Evolutionary conservation across 2,113 vertebrate genomes (phyloP).

Genomic region (Oenanthe melanoleuca): DNA sequence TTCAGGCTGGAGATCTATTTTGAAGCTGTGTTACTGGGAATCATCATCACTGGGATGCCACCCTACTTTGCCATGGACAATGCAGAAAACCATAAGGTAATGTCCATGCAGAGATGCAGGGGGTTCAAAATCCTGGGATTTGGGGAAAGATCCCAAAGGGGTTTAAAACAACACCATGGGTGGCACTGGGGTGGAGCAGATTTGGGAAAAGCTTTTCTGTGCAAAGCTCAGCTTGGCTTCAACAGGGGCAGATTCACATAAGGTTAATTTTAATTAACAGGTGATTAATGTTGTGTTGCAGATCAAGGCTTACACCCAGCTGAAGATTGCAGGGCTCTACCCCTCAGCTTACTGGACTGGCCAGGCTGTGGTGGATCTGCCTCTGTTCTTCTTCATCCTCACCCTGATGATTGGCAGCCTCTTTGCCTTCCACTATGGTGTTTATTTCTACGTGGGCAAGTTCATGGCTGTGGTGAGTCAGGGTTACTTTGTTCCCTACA

Average conservation of each 20-base stretch:
- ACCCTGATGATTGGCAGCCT: conserved; percentile 85
- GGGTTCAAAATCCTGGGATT: background rate
- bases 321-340: conserved; percentile 91
- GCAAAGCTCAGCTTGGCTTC: background rate
- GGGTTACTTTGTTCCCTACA: rapidly evolving
- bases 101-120: rapidly evolving
- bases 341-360: conserved; percentile 97
- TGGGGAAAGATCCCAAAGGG: rapidly evolving
- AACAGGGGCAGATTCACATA: rapidly evolving
- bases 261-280: rapidly evolving
- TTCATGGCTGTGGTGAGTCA: conserved; percentile 86
- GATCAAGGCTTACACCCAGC: conserved; percentile 92
- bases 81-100: conserved; percentile 91
- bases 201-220: background rate
- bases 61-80: conserved; percentile 98
- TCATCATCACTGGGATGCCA: conserved; percentile 90
- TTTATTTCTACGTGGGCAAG: conserved; percentile 84
- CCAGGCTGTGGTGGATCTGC: conserved; percentile 87
- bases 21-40: conserved; percentile 87
- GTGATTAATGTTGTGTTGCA: background rate
- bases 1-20: conserved; percentile 80
- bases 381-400: conserved; percentile 87
- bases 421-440: conserved; percentile 87
- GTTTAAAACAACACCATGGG: background rate
- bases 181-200: background rate